Conservation (phyloP, 1,140 invertebrate species). For the Platyscapa corneri region DNA sequence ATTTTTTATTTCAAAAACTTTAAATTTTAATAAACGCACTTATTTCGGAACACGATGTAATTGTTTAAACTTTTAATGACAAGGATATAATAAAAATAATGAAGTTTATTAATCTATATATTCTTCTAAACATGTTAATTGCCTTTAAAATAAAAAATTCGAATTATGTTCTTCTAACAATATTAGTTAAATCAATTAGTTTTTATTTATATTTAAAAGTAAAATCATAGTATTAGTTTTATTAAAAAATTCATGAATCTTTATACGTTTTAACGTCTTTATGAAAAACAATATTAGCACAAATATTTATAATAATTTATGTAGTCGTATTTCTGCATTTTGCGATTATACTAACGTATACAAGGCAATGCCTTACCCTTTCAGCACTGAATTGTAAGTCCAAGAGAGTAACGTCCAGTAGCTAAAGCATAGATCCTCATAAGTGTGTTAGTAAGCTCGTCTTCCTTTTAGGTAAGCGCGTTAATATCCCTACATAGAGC, state of each 20-base stretch:
- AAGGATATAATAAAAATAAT: no score
- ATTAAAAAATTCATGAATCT: no score
- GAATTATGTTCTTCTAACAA: no score
- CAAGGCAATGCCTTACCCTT: neutral
- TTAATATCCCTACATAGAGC: conserved; percentile 12
- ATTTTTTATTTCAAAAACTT: no score
- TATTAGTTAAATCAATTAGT: neutral
- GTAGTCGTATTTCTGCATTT: neutral
- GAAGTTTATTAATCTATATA: no score
- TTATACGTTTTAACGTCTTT: no score
- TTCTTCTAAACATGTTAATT: no score
- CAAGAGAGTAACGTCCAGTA: conserved; percentile 9
- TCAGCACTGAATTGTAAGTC: conserved; percentile 13
- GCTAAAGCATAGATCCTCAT: neutral
- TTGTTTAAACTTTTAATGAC: no score
- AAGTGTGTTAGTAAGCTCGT: neutral
- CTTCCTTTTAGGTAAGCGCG: neutral
- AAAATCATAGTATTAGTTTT: no score
- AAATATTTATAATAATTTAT: neutral
- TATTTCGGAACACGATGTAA: no score
- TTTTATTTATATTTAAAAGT: neutral
- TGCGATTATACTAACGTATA: neutral
- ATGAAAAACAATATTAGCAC: neutral
- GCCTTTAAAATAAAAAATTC: no score
- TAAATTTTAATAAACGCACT: no score